Base-by-base conservation (phyloP, 2,113 vertebrate genomes). In the Halcyon malimbica region DNA sequence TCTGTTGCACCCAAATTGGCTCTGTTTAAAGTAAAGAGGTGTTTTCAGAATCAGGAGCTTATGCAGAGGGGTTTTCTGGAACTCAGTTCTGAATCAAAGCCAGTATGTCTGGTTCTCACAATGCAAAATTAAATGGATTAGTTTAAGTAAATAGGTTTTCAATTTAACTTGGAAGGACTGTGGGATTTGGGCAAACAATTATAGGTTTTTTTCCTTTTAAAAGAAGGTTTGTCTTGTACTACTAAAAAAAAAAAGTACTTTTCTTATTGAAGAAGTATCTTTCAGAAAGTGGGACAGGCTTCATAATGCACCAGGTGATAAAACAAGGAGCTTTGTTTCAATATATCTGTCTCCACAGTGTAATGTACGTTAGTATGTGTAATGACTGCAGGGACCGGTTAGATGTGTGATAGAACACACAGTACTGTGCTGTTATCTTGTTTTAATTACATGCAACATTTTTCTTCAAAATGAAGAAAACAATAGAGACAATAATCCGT, bases 381-480 rank as follows among this genome's bases (percentile, higher is more conserved):
- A 95, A 96, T 78, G 93, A 94, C 89, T 94, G 87, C 63, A 37
- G 96, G 93, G 95, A 75, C 88, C n/a, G 78, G 76, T 88, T 86
- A 85, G 83, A 85, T 48, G 81, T 94, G 91, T 92, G 95, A 74
- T 79, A 85, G 77, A 94, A 70, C 94, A 93, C 93, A 83, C 89
- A 56, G 89, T 87, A 41, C 91, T 56, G 67, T 42, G 94, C 93
- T 76, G 54, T 87, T 96, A 90, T 85, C 94, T 90, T 78, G 57
- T 64, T 81, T 85, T 97, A 97, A 97, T 97, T 97, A 95, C 93
- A 89, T 93, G 77, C 88, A 94, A 88, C 87, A 81, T 96, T 96
- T 93, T 97, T 95, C 96, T 93, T 87, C 91, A 89, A 93, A 95
- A 95, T 91, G 93, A 95, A 95, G 84, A 94, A 96, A 96, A 94